Evolutionary conservation across 2,797 vertebrate species (phyloP).

Genomic region (Chelonia mydas): DNA sequence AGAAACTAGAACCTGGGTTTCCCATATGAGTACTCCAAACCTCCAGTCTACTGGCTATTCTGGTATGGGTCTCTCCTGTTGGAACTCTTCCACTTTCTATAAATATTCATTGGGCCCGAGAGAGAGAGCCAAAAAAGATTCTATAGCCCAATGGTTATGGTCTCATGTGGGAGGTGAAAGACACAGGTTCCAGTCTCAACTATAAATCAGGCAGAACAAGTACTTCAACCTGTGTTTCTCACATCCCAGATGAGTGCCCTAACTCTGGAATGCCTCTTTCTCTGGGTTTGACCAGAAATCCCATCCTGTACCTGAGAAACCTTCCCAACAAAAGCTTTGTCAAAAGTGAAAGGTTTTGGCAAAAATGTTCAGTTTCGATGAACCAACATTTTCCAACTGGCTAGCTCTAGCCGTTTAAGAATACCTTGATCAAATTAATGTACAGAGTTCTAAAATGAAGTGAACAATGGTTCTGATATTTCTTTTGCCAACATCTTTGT

Average conservation of each 20-base stretch:
- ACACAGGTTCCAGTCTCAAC: neutral
- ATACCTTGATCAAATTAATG: neutral
- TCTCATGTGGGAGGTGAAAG: neutral
- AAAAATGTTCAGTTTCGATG: neutral
- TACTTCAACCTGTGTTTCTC: neutral
- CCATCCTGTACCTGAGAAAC: neutral
- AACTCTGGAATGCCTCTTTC: neutral
- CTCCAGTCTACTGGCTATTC: neutral
- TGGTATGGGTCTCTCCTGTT: neutral
- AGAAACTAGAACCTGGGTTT: neutral
- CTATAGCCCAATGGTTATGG: fast-evolving
- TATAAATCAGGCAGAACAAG: neutral
- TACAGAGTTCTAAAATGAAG: neutral
- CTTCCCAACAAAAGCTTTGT: neutral
- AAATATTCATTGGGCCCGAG: slow-evolving; percentile 45
- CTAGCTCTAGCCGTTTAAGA: neutral
- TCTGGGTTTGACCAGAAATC: neutral
- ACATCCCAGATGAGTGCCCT: neutral
- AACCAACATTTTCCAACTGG: neutral
- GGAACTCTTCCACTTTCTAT: slow-evolving; percentile 14
- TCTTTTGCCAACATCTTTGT: slow-evolving; percentile 53
- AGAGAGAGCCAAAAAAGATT: neutral
- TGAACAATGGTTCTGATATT: slow-evolving; percentile 3
- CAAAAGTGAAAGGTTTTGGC: neutral
- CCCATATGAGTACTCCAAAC: neutral